phyloP scores from a whole-genome alignment of 2,113 vertebrate species.

The Nerophis lumbriciformis region DNA sequence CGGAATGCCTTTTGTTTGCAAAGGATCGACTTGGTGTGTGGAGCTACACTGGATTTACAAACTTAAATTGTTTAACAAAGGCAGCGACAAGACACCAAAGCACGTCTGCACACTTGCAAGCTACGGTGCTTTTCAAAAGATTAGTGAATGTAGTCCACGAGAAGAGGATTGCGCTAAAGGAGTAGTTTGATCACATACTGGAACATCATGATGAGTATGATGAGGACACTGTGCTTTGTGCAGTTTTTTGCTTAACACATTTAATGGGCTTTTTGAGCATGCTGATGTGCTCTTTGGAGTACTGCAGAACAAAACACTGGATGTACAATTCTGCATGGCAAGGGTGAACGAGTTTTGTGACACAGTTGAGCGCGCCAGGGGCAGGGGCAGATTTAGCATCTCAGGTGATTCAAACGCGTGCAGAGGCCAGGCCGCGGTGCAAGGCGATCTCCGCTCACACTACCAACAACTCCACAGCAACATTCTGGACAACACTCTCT shows the following conservation, averaged over 20 bases:
- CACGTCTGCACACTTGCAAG: too few relatives aligned
- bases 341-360: slow-evolving; percentile 6
- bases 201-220: slow-evolving; percentile 8
- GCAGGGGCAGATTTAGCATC: not conserved
- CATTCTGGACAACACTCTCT: slow-evolving; percentile 12
- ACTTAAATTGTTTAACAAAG: too few relatives aligned
- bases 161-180: slow-evolving; percentile 4
- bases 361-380: not conserved
- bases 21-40: too few relatives aligned
- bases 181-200: slow-evolving; percentile 13
- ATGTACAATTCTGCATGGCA: slow-evolving; percentile 3
- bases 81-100: too few relatives aligned
- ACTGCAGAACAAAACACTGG: not conserved
- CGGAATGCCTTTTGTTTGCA: too few relatives aligned
- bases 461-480: not conserved
- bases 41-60: too few relatives aligned
- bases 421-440: not conserved
- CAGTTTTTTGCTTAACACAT: slow-evolving; percentile 8
- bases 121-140: too few relatives aligned
- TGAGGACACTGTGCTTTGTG: not conserved
- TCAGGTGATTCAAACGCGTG: not conserved
- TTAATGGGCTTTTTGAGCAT: slow-evolving; percentile 11
- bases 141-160: not conserved
- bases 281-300: slow-evolving; percentile 3
- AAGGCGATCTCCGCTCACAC: not conserved